These are phyloP conservation scores for Phaethornis superciliosus DNA, from an alignment of 2,113 vertebrate species.

Conservation along the genomic window DNA sequence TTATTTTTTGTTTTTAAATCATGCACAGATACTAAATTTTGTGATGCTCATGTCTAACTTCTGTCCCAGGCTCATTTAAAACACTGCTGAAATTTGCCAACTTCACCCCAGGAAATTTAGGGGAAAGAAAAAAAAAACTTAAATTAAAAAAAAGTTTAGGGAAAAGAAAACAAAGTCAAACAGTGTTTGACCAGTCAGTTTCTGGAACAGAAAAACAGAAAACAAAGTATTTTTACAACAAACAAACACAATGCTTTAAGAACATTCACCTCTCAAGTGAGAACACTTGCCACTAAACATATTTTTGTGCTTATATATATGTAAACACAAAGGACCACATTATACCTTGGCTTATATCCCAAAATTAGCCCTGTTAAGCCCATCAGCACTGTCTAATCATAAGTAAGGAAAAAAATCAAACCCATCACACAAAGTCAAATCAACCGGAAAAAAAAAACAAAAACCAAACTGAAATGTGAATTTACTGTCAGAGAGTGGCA, in stretches of 20 bases:
- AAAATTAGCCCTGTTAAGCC: not conserved
- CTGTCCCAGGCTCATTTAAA: not conserved
- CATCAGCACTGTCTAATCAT: not conserved
- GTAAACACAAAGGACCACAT: not conserved
- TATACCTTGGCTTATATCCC: not conserved
- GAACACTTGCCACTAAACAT: not conserved
- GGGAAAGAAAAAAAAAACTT: too few relatives aligned
- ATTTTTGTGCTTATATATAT: not conserved
- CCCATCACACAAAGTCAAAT: not conserved
- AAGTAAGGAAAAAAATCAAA: not conserved
- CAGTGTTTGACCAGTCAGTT: not conserved
- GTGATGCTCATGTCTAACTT: not conserved
- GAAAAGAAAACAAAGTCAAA: not conserved
- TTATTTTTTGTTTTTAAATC: not conserved
- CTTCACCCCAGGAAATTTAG: not conserved
- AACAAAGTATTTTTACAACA: not conserved
- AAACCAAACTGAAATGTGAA: not conserved
- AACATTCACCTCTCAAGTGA: not conserved
- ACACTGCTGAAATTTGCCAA: not conserved
- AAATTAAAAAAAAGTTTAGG: not conserved
- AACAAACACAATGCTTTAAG: not conserved
- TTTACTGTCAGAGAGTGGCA: not conserved
- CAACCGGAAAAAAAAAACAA: not conserved
- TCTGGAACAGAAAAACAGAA: slow-evolving; percentile 36
- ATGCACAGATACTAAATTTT: not conserved